Evolutionary conservation across 2,888 invertebrate genomes (phyloP).

Genomic region (Sympetrum striolatum): DNA sequence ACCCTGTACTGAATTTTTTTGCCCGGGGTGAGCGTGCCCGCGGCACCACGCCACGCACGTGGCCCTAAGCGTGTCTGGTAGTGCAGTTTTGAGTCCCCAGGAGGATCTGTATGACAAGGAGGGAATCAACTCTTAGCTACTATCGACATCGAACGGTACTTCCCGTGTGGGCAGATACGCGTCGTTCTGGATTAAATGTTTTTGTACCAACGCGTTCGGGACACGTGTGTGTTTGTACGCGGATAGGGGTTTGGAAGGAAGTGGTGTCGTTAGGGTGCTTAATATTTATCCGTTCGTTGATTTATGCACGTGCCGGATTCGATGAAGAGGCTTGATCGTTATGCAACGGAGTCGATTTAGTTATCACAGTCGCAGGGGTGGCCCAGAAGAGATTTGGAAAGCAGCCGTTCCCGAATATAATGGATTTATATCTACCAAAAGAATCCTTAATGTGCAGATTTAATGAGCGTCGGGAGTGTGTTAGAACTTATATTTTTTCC

Average conservation of each 20-base stretch:
- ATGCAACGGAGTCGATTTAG: not conserved
- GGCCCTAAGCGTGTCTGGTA: not conserved
- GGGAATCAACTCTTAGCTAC: not conserved
- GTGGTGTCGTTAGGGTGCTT: not conserved
- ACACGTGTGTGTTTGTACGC: not conserved
- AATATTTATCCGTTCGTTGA: not conserved
- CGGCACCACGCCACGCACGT: not conserved
- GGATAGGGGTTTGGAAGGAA: not conserved
- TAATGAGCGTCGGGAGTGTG: too few relatives aligned
- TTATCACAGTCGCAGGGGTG: not conserved
- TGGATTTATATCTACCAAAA: too few relatives aligned
- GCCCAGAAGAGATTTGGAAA: not conserved
- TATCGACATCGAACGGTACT: not conserved
- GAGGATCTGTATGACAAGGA: not conserved
- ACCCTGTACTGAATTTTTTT: not conserved
- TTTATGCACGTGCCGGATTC: not conserved
- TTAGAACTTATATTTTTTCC: too few relatives aligned
- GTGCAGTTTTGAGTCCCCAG: not conserved
- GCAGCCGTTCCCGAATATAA: too few relatives aligned
- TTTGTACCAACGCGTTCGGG: not conserved
- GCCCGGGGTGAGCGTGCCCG: not conserved
- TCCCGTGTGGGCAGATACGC: not conserved
- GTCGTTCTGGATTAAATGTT: not conserved
- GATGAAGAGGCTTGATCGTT: not conserved
- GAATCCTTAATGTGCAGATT: too few relatives aligned